These are phyloP conservation scores for Silurus glanis DNA, from an alignment of 2,113 vertebrate genomes.

Conservation along the genomic window DNA sequence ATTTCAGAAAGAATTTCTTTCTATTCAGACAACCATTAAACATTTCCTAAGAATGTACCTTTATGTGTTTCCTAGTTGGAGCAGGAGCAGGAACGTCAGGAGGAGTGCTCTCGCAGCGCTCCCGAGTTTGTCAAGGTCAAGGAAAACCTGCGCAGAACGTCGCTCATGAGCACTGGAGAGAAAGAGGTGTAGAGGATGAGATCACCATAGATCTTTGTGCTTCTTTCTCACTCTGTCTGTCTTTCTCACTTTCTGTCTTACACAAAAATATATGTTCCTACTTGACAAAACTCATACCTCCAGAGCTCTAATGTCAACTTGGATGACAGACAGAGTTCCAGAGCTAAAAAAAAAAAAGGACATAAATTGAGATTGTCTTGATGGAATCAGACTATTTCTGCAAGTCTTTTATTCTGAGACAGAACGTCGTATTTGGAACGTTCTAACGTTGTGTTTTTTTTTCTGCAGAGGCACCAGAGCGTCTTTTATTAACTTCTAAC, in stretches of 20 bases:
- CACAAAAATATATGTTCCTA: slow-evolving; percentile 14
- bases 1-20: neutral
- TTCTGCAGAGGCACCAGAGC: neutral
- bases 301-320: neutral
- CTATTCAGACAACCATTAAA: neutral
- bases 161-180: slow-evolving; percentile 70
- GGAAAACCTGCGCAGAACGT: slow-evolving; percentile 87
- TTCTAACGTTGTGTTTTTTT: neutral
- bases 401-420: neutral
- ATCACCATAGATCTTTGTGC: neutral
- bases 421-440: neutral
- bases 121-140: slow-evolving; percentile 95
- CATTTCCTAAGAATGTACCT: neutral
- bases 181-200: slow-evolving; percentile 73
- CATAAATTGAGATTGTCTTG: neutral
- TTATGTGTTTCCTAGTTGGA: slow-evolving; percentile 77
- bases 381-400: neutral
- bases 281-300: slow-evolving; percentile 20
- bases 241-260: slow-evolving; percentile 21
- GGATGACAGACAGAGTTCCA: neutral
- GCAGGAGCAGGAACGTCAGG: slow-evolving; percentile 72
- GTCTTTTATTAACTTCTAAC: slow-evolving; percentile 15
- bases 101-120: slow-evolving; percentile 74
- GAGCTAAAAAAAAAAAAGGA: slow-evolving; percentile 1
- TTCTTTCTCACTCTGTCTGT: slow-evolving; percentile 19